phyloP scores from a whole-genome alignment of 2,113 vertebrate species.

The Mugil cephalus region DNA sequence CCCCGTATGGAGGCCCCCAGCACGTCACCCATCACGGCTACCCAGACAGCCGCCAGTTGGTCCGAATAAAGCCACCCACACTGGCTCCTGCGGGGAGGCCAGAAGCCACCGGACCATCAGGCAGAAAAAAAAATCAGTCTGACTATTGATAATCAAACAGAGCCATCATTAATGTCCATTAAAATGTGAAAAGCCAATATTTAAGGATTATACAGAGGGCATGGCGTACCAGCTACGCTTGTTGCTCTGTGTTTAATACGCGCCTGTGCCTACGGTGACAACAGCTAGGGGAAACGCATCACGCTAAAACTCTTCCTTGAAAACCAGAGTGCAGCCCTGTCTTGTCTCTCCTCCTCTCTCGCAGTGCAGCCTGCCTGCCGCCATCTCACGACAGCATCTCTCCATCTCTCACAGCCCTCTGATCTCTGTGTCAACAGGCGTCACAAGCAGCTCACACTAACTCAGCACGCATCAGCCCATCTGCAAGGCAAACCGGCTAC shows the following conservation, averaged over 20 bases:
- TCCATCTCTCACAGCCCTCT: slow-evolving; percentile 76
- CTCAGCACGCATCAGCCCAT: slow-evolving; percentile 63
- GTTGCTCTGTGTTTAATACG: slow-evolving; percentile 23
- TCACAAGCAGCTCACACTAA: slow-evolving; percentile 69
- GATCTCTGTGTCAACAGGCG: slow-evolving; percentile 79
- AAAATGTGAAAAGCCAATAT: slow-evolving; percentile 28
- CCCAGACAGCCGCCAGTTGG: slow-evolving; percentile 69
- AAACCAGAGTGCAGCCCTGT: slow-evolving; percentile 50
- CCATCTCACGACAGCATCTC: slow-evolving; percentile 76
- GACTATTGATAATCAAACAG: slow-evolving; percentile 50
- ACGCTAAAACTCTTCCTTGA: slow-evolving; percentile 39
- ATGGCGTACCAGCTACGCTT: not conserved
- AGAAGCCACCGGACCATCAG: slow-evolving; percentile 32
- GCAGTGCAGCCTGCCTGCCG: slow-evolving; percentile 60
- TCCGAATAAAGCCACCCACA: slow-evolving; percentile 59
- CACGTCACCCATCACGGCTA: slow-evolving; percentile 68
- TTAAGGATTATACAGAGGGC: slow-evolving; percentile 5
- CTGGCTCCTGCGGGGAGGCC: slow-evolving; percentile 47
- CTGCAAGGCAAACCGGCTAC: slow-evolving; percentile 66
- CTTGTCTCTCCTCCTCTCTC: slow-evolving; percentile 50
- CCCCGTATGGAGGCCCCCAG: slow-evolving; percentile 61
- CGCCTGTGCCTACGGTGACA: slow-evolving; percentile 27
- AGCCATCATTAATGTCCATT: slow-evolving; percentile 30
- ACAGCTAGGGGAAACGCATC: slow-evolving; percentile 24
- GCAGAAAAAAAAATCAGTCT: slow-evolving; percentile 38